Evolutionary conservation across 2,113 vertebrate species (phyloP).

Genomic region (Hassar affinis): DNA sequence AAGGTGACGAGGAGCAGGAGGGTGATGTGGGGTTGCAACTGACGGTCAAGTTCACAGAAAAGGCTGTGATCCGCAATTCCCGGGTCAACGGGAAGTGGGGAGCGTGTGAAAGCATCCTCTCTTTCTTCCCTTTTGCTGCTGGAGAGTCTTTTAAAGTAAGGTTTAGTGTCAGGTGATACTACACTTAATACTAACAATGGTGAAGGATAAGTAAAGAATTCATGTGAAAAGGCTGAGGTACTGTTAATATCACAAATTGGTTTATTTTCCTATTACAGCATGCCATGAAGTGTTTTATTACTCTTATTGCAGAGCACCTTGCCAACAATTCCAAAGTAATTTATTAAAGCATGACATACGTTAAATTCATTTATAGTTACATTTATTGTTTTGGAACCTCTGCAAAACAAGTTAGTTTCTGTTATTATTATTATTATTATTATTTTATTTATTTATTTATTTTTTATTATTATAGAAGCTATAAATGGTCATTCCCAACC

Average conservation of each 20-base stretch:
- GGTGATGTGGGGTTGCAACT: conserved; percentile 81
- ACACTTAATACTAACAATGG: neutral
- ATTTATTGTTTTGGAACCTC: neutral
- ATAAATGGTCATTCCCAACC: no score
- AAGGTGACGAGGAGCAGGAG: conserved; percentile 70
- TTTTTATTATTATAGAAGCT: neutral
- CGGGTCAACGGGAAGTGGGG: conserved; percentile 83
- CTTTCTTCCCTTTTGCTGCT: conserved; percentile 84
- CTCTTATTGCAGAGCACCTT: neutral
- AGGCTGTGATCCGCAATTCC: conserved; percentile 80
- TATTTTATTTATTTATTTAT: no score
- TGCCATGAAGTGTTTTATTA: neutral
- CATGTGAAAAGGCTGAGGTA: neutral
- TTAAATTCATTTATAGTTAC: neutral
- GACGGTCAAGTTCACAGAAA: conserved; percentile 80
- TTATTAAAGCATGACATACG: neutral
- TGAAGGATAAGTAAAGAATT: neutral
- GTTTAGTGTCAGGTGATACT: neutral
- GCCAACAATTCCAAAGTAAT: neutral
- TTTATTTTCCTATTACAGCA: neutral
- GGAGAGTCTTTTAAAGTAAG: conserved; percentile 87
- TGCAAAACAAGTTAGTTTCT: neutral
- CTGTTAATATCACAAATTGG: neutral
- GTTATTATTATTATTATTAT: neutral
- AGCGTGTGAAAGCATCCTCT: conserved; percentile 78